phyloP scores from a whole-genome alignment of 2,888 invertebrate species.

The Frankliniella fusca region DNA sequence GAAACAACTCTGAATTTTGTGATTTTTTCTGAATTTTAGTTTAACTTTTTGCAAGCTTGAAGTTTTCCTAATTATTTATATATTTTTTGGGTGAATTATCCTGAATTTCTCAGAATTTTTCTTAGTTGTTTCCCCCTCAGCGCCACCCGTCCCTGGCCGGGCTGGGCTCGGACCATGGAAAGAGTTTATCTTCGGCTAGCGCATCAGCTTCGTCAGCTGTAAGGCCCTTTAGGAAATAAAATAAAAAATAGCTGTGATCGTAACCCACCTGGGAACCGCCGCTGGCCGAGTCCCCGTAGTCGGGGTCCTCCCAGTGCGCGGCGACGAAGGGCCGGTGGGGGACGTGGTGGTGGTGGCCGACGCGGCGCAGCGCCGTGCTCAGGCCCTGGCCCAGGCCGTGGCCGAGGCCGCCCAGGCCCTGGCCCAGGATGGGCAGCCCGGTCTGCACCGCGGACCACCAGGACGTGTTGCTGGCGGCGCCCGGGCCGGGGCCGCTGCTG shows the following conservation, averaged over 20 bases:
- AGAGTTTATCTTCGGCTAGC: too few relatives aligned
- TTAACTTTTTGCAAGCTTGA: too few relatives aligned
- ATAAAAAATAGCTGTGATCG: too few relatives aligned
- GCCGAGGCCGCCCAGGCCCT: not conserved
- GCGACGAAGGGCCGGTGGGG: not conserved
- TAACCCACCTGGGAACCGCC: not conserved
- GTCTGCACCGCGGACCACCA: not conserved
- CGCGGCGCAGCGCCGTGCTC: not conserved
- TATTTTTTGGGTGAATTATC: not conserved
- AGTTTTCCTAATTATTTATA: too few relatives aligned
- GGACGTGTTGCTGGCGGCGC: conserved; percentile 1
- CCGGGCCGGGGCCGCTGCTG: not conserved
- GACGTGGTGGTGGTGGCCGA: not conserved
- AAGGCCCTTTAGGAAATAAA: too few relatives aligned
- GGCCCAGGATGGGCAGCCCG: not conserved
- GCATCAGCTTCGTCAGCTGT: too few relatives aligned
- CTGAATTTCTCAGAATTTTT: too few relatives aligned
- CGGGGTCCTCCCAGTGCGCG: conserved; percentile 11
- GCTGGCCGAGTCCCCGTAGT: not conserved
- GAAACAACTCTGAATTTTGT: too few relatives aligned
- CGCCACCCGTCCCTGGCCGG: too few relatives aligned
- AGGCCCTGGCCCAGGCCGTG: not conserved
- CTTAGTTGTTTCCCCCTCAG: too few relatives aligned
- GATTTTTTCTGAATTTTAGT: too few relatives aligned
- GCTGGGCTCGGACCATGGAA: too few relatives aligned